Base-by-base conservation (phyloP, 2,888 invertebrate genomes). In the Hyles lineata region DNA sequence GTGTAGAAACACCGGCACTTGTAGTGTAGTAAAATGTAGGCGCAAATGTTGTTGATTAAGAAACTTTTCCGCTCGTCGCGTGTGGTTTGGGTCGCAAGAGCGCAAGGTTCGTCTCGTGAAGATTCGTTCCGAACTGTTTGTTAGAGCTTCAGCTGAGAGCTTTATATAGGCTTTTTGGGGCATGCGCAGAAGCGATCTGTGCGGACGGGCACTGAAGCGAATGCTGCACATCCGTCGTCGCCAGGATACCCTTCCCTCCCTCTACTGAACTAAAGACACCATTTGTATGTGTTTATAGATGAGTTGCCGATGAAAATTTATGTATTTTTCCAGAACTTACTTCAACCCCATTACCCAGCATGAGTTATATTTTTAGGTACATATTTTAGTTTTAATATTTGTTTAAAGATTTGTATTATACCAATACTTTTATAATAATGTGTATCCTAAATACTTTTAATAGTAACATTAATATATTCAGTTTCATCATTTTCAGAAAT, bases 11-110 rank as follows among this genome's bases (percentile, higher is more conserved):
- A 81, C 81, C 76, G 71, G 72, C 78, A 78, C 76, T 61, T 70
- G 74, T 76, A 76, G 72, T 74, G 74, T 74, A 43, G 77, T 76
- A 67, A 75, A 80, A 75, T 74, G 62, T 70, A 75, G 77, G 73
- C 80, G 58, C 75, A 74, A 81, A 79, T 78, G 62, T 81, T 85
- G 73, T 84, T 83, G 76, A 79, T 78, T 82, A 72, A n/a, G 75
- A 89, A 93, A 92, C 89, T 92, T 93, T 93, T 87, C 78, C 81
- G 86, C 76, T 76, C 76, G 78, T 86, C 83, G 85, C 80, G 84
- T 78, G 76, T 79, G 67, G 76, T 74, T 78, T 69, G 73, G 67
- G 74, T 79, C 76, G 76, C 75, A 79, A 75, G 77, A 82, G 84
- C 79, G 82, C 83, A 76, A 75, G 82, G 84, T 75, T 87, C 84